Conservation (phyloP, 2,888 invertebrate species). For the Acleris holmiana region DNA sequence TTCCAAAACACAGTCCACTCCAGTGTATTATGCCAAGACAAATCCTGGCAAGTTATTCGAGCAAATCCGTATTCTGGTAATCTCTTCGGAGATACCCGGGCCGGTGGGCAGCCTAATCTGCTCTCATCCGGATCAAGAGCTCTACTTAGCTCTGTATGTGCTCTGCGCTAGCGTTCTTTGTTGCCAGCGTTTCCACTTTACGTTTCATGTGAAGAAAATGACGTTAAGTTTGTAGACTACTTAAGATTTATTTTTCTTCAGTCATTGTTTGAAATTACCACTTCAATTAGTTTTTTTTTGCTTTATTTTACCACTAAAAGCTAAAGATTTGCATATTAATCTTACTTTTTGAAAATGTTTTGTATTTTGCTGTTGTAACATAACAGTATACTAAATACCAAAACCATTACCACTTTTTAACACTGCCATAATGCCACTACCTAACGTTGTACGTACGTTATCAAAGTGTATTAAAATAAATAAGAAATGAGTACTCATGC, state of each 20-base stretch:
- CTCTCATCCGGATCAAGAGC: constrained; percentile 74
- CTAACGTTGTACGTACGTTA: too few species aligned
- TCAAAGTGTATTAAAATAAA: neutral
- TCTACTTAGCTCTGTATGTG: constrained; percentile 64
- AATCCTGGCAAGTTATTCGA: constrained; percentile 74
- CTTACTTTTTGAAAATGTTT: too few species aligned
- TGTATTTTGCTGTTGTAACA: too few species aligned
- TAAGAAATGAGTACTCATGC: neutral
- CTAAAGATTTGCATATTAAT: too few species aligned
- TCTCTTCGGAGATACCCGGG: constrained; percentile 74
- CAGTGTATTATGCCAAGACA: constrained; percentile 47
- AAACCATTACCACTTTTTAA: too few species aligned
- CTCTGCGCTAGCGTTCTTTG: constrained; percentile 43
- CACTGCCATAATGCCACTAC: too few species aligned
- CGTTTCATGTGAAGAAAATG: constrained; percentile 20
- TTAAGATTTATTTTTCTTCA: neutral
- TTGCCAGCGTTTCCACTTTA: constrained; percentile 15
- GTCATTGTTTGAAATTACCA: neutral
- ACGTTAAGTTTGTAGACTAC: too few species aligned
- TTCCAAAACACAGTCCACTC: neutral
- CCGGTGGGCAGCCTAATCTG: constrained; percentile 80
- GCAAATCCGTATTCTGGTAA: constrained; percentile 79
- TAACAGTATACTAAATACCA: too few species aligned
- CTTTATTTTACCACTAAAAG: too few species aligned
- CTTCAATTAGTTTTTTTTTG: too few species aligned